These are phyloP conservation scores for Epinephelus moara DNA, from an alignment of 2,113 vertebrate genomes.

Conservation along the genomic window DNA sequence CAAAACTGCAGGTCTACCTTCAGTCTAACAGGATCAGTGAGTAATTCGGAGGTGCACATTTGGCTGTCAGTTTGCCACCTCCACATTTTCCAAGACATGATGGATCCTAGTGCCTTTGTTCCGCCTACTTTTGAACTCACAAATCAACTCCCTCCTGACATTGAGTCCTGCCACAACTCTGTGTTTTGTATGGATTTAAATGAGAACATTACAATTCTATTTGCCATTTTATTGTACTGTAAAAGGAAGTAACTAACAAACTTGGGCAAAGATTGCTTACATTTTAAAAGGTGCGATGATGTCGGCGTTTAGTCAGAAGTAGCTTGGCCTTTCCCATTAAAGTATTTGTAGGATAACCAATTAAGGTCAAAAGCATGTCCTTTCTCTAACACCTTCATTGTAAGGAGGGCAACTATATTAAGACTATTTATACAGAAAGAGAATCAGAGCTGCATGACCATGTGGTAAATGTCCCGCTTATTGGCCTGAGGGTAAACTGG, in stretches of 20 bases:
- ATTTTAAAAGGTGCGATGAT: background rate
- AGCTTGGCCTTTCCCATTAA: constrained; percentile 32
- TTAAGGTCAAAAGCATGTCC: constrained; percentile 70
- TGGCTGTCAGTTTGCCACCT: background rate
- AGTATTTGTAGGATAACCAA: constrained; percentile 34
- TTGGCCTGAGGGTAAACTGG: constrained; percentile 70
- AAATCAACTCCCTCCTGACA: background rate
- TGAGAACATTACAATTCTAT: no score
- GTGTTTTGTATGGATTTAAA: background rate
- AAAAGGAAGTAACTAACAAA: background rate
- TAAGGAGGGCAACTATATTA: constrained; percentile 72
- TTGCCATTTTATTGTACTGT: background rate
- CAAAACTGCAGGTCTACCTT: background rate
- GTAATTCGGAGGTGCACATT: background rate
- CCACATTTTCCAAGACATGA: background rate
- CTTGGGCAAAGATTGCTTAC: constrained; percentile 1
- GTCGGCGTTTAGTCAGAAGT: background rate
- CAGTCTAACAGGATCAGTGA: background rate
- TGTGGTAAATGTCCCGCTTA: constrained; percentile 59
- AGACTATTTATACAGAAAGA: constrained; percentile 65
- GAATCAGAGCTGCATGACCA: constrained; percentile 55
- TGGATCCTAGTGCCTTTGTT: background rate
- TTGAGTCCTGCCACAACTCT: background rate
- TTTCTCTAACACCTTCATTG: constrained; percentile 57
- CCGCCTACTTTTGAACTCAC: background rate